Evolutionary conservation across 2,888 invertebrate genomes (phyloP).

Genomic region (Pammene aurita): DNA sequence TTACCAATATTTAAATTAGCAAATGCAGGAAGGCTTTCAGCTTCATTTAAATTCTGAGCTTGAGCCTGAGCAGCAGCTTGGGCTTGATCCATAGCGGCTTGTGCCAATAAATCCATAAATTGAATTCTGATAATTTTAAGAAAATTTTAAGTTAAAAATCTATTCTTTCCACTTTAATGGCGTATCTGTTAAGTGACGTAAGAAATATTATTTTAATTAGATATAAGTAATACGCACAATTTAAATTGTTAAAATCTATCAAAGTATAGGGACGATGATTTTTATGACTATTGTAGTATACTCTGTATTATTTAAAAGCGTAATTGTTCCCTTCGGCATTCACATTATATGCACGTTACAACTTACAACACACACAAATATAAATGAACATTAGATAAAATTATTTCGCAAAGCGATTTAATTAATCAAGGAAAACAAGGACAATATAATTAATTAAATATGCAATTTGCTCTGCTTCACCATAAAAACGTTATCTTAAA

Average conservation of each 20-base stretch:
- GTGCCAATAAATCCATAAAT: constrained; percentile 1
- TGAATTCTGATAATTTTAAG: background rate
- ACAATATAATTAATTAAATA: no score
- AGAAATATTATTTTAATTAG: background rate
- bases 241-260: background rate
- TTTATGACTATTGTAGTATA: background rate
- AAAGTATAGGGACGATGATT: constrained; percentile 6
- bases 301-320: background rate
- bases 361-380: background rate
- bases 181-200: background rate
- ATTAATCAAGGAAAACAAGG: background rate
- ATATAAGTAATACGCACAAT: background rate
- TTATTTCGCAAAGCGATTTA: no score
- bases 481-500: no score
- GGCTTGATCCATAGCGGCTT: background rate
- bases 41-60: background rate
- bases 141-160: background rate
- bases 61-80: background rate
- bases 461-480: no score
- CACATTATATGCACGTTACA: background rate
- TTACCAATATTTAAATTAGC: background rate
- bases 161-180: background rate
- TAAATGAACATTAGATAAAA: background rate
- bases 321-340: background rate
- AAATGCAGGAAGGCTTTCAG: background rate